Evolutionary conservation across 1,140 invertebrate species (phyloP), one percentile per base, ranked within the genome.

Genomic region (Penaeus chinensis): DNA sequence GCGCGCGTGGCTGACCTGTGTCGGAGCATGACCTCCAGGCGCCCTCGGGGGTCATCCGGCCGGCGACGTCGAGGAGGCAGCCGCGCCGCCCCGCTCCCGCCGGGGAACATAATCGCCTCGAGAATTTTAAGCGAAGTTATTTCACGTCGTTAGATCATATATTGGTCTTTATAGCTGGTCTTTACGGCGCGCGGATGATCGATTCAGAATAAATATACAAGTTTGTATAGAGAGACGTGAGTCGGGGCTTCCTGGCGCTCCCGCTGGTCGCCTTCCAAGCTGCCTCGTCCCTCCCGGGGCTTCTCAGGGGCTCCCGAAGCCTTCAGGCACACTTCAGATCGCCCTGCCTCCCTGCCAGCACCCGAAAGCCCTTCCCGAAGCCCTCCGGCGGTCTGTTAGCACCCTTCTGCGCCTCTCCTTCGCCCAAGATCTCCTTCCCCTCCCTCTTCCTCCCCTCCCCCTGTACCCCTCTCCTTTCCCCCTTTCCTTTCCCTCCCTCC

Each of bases 81-180:
- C 27, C n/a, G 37, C n/a, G 22, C 81, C 82, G 66, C 47, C 54
- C 19, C 61, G 60, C 24, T 24, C 61, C 79, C 27, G 22, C 84
- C 77, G 77, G 42, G 77, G 77, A 76, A 76, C 77, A 85, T 85
- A 85, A 85, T 85, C 84, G 84, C 84, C 71, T 22, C 54, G 74
- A 63, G 84, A 85, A 85, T 85, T 85, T 85, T 85, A 85, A 83
- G 82, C 82, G 78, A 76, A 77, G 84, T 60, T 85, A 61, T 78
- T 76, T 63, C 47, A 77, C 74, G 84, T 85, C 84, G 84, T 85
- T 85, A 85, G 84, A 85, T 85, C 84, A 85, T 85, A 85, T 85
- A 85, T 85, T 78, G 84, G 71, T 85, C 84, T 85, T 85, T 85
- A 85, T 85, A 77, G 84, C 84, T 32, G 54, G 54, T 78, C 47